Evolutionary conservation across 2,113 vertebrate genomes (phyloP).

Genomic region (Struthio camelus): DNA sequence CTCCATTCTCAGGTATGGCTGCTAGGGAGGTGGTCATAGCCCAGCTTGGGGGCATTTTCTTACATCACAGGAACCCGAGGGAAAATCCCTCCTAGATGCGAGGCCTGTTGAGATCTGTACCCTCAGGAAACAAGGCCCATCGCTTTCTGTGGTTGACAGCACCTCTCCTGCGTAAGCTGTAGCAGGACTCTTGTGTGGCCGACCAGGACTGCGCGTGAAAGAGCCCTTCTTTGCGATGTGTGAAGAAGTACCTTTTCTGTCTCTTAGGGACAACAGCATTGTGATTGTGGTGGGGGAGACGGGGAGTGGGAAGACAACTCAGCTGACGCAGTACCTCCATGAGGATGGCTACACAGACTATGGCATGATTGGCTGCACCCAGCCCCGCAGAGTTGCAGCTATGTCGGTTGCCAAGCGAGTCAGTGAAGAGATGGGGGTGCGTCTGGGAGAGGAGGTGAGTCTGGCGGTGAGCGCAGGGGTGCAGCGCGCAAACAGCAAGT

Average conservation of each 20-base stretch:
- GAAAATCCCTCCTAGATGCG: background rate
- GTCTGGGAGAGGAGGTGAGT: slow-evolving; percentile 94
- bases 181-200: background rate
- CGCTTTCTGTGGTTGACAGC: background rate
- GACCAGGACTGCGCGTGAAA: background rate
- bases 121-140: background rate
- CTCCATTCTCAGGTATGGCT: slow-evolving; percentile 90
- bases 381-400: slow-evolving; percentile 94
- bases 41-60: background rate
- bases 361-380: slow-evolving; percentile 97
- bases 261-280: slow-evolving; percentile 93
- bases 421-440: slow-evolving; percentile 93
- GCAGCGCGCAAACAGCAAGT: background rate
- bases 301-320: slow-evolving; percentile 96
- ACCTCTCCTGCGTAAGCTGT: background rate
- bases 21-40: background rate
- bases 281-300: slow-evolving; percentile 99
- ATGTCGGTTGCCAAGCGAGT: slow-evolving; percentile 99
- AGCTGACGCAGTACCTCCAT: slow-evolving; percentile 97
- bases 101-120: background rate
- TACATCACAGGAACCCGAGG: background rate
- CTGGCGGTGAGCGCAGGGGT: fast-evolving
- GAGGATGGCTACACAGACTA: slow-evolving; percentile 97
- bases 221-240: background rate
- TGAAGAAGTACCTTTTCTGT: background rate